Percentiles rank a stretch among this genome's conserved stretches.
Evolutionary conservation across 1,140 invertebrate species (phyloP).

Genomic region (Microplitis demolitor): DNA sequence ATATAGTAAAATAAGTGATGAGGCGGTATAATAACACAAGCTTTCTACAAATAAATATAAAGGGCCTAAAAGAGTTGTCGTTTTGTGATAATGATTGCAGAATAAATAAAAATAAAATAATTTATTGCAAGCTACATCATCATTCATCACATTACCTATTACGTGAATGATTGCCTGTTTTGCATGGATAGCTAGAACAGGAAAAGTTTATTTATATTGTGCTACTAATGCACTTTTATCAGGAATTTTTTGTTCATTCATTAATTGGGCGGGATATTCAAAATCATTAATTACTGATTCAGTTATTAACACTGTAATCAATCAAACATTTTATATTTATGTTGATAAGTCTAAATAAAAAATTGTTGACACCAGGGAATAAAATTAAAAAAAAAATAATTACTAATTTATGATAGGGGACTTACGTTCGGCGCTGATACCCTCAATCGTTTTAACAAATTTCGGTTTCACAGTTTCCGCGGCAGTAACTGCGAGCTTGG

Average conservation of each 20-base stretch:
- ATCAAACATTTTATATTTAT: background rate
- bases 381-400: background rate
- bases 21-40: too few relatives aligned
- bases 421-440: conserved; percentile 80
- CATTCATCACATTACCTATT: conserved; percentile 57
- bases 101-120: conserved; percentile 37
- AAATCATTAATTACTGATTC: background rate
- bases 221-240: conserved; percentile 23
- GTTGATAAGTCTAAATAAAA: background rate
- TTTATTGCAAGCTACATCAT: conserved; percentile 41
- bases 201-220: conserved; percentile 46
- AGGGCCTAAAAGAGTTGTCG: too few relatives aligned
- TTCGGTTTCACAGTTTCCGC: conserved; percentile 66
- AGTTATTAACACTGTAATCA: background rate
- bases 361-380: background rate
- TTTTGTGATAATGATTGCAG: background rate
- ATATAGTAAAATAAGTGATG: too few relatives aligned
- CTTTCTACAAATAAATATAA: too few relatives aligned
- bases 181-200: conserved; percentile 59
- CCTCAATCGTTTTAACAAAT: conserved; percentile 75
- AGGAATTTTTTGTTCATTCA: background rate
- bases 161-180: conserved; percentile 61
- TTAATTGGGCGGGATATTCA: background rate
- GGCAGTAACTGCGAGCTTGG: conserved; percentile 45
- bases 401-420: conserved; percentile 34